A percentile compares a stretch with the other conserved stretches of the same genome.
Conservation (phyloP, 2,113 vertebrate genomes). For the Cololabis saira region DNA sequence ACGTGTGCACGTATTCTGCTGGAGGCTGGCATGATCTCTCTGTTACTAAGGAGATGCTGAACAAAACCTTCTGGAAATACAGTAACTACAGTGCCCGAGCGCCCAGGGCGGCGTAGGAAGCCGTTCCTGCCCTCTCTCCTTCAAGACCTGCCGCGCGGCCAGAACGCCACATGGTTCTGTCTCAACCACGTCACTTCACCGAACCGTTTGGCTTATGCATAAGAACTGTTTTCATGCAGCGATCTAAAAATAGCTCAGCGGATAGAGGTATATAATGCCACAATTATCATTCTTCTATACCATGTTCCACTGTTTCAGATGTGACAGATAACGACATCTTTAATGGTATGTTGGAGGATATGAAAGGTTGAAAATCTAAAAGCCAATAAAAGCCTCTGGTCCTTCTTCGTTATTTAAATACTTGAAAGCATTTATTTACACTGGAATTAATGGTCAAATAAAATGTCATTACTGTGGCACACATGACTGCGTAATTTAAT, state of each 20-base stretch:
- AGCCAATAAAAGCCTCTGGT: no score
- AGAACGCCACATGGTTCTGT: no score
- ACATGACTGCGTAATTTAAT: no score
- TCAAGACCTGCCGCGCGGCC: background rate
- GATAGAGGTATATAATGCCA: background rate
- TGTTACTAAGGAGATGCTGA: conserved; percentile 55
- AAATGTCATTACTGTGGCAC: no score
- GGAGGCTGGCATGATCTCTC: conserved; percentile 37
- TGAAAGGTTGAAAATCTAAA: background rate
- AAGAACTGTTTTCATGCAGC: background rate
- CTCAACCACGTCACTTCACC: no score
- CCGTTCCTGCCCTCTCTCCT: background rate
- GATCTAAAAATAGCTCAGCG: conserved; percentile 2
- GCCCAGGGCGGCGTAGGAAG: background rate
- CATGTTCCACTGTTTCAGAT: background rate
- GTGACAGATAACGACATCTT: background rate
- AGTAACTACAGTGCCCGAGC: conserved; percentile 20
- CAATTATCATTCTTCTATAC: background rate
- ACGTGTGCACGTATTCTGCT: conserved; percentile 48
- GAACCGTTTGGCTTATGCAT: no score
- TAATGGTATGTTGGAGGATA: conserved; percentile 1
- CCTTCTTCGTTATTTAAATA: no score
- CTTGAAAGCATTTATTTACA: no score
- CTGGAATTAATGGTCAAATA: no score
- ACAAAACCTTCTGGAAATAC: conserved; percentile 23